phyloP scores from a whole-genome alignment of 2,888 invertebrate genomes.

The Melinopterus prodromus region DNA sequence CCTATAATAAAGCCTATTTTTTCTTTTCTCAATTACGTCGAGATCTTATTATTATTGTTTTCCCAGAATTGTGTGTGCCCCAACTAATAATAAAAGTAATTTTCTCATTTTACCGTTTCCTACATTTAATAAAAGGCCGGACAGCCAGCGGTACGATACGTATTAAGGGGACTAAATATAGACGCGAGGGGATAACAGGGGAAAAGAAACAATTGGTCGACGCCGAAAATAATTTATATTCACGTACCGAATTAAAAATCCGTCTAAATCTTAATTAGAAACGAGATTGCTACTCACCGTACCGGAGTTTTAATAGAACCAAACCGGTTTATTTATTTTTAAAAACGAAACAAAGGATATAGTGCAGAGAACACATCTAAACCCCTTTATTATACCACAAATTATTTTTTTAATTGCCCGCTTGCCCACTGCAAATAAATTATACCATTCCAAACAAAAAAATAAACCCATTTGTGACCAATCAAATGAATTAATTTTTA shows the following conservation, averaged over 20 bases:
- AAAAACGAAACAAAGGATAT: not conserved
- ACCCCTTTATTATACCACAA: not conserved
- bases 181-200: not conserved
- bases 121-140: not conserved
- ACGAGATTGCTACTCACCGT: not conserved
- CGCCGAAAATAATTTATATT: not conserved
- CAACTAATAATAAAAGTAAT: conserved; percentile 4
- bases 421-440: not conserved
- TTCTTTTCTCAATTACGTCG: not conserved
- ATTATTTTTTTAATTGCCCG: not conserved
- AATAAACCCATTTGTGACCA: not conserved
- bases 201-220: not conserved
- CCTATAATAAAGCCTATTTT: not conserved
- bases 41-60: not conserved
- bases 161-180: not conserved
- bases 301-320: not conserved
- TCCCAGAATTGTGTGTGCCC: not conserved
- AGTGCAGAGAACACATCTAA: not conserved
- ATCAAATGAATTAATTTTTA: not conserved
- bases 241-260: conserved; percentile 4
- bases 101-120: not conserved
- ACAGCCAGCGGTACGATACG: not conserved
- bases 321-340: not conserved
- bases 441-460: not conserved
- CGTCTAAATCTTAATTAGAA: not conserved